Percentiles rank a stretch among this genome's conserved stretches.
phyloP scores from a whole-genome alignment of 1,140 invertebrate species.

The Cheumatopsyche charites region DNA sequence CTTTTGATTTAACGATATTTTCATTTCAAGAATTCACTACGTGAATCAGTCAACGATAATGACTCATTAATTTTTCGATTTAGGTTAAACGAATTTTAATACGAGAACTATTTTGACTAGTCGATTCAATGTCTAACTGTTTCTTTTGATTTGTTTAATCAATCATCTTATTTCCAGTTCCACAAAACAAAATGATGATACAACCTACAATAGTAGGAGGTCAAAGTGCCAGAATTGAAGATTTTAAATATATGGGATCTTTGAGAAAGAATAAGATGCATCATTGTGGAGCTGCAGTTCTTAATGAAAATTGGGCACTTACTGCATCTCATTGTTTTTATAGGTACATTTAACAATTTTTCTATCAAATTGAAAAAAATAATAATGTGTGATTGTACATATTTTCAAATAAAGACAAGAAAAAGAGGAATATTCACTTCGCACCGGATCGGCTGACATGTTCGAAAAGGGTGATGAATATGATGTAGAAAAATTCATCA shows the following conservation, averaged over 20 bases:
- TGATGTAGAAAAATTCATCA: constrained; percentile 50
- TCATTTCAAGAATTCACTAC: no score
- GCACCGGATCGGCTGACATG: constrained; percentile 50
- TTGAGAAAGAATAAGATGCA: constrained; percentile 26
- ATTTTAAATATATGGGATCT: constrained; percentile 27
- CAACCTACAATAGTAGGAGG: constrained; percentile 30
- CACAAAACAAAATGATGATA: neutral
- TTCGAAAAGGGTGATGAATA: constrained; percentile 51
- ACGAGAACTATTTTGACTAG: no score
- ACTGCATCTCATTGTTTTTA: constrained; percentile 38
- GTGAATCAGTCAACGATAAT: no score
- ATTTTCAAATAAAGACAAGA: constrained; percentile 10
- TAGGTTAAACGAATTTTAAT: no score
- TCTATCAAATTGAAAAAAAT: neutral
- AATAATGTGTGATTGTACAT: neutral
- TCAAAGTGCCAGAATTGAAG: constrained; percentile 8
- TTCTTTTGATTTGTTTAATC: no score
- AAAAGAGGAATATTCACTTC: constrained; percentile 41
- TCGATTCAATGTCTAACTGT: no score
- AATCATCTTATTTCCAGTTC: neutral
- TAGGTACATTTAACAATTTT: constrained; percentile 5
- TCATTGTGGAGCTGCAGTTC: constrained; percentile 35
- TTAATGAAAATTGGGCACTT: constrained; percentile 32
- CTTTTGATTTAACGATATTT: neutral
- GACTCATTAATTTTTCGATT: no score